Conservation (phyloP, 2,888 invertebrate species). For the Buathra laborator region DNA sequence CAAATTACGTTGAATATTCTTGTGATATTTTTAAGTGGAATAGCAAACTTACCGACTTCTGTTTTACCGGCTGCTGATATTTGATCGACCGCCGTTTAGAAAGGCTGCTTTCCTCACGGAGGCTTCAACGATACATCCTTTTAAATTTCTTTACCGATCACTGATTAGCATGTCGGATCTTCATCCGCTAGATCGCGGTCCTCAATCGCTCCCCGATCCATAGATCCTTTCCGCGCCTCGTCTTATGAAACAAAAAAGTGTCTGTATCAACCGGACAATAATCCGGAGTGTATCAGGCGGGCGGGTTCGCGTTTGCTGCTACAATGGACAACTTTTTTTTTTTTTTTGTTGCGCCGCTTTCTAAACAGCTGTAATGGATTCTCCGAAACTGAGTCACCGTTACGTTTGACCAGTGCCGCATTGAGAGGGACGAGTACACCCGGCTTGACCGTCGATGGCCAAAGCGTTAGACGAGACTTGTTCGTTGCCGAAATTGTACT, state of each 20-base stretch:
- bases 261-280: constrained; percentile 61
- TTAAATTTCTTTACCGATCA: background rate
- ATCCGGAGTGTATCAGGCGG: constrained; percentile 54
- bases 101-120: background rate
- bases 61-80: constrained; percentile 31
- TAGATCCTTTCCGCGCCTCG: constrained; percentile 10
- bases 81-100: background rate
- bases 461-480: constrained; percentile 27
- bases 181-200: background rate
- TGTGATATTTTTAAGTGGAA: background rate
- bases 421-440: constrained; percentile 34
- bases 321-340: constrained; percentile 57
- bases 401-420: constrained; percentile 66
- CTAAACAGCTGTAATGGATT: constrained; percentile 73
- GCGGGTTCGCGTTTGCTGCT: constrained; percentile 59
- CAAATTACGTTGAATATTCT: background rate
- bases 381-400: constrained; percentile 73
- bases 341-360: constrained; percentile 65
- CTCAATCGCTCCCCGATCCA: background rate
- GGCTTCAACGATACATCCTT: background rate
- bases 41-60: background rate
- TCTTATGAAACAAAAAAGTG: constrained; percentile 63
- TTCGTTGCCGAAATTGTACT: constrained; percentile 55
- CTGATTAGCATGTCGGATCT: background rate
- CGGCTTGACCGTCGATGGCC: background rate